Base-by-base conservation (phyloP, 2,113 vertebrate genomes). In the Pseudopipra pipra region DNA sequence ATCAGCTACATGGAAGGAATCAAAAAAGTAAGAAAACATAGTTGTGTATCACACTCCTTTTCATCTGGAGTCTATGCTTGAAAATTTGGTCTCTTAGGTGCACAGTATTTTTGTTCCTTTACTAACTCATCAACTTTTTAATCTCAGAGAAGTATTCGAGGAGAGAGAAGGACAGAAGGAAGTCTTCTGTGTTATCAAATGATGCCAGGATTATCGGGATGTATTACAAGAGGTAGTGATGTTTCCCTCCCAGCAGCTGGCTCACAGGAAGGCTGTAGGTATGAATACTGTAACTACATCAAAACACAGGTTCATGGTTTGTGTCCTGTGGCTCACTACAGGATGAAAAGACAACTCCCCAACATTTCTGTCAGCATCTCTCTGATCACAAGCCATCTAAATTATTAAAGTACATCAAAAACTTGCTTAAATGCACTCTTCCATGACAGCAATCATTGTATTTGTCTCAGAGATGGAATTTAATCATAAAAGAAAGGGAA, bases 111-210 rank as follows among this genome's bases (percentile, higher is more conserved):
- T 87, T 54, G 5, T 54, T 85, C 31, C 33, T 89, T 93, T 66
- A 79, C 31, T 66, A 91, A 49, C 19, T 70, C 18, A 89, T 33
- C 19, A 66, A 54, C 7, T 54, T 85, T 66, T 71, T 70, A 66
- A 73, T 70, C 62, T 87, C 43, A n/a, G 2, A 54, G 35, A 85
- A 83, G 14, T 70, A 89, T 44, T 80, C 35, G 59, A 62, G 58
- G 55, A 89, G 20, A 79, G 39, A 11, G 33, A 90, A 76, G 63
- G 21, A 83, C 18, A 82, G 22, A 80, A 47, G 14, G 37, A 90
- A 70, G 24, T 73, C 25, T 65, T 51, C 33, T 54, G 28, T 5
- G 39, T 0, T 58, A 75, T 15, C 0, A 0, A 59, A 27, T 72
- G 33, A 61, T 59, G 44, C 12, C 7, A 16, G 27, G 51, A 52